phyloP scores from a whole-genome alignment of 1,140 invertebrate genomes.

The Lasioglossum baleicum region DNA sequence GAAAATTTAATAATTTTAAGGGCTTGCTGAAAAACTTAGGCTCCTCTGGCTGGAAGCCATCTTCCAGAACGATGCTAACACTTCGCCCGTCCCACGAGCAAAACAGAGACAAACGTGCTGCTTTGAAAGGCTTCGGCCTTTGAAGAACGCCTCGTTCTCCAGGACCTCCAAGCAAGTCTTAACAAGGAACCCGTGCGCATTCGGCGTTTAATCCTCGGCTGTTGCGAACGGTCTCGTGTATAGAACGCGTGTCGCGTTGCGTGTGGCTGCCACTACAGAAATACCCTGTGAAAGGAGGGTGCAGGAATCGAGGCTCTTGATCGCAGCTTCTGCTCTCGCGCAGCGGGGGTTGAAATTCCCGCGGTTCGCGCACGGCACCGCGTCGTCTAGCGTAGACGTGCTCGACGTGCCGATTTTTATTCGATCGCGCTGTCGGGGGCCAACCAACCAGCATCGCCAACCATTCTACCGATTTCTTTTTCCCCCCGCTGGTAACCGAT shows the following conservation, averaged over 20 bases:
- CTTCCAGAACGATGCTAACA: too few species aligned
- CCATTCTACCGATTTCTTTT: conserved; percentile 56
- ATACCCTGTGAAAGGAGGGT: conserved; percentile 48
- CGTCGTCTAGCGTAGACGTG: conserved; percentile 35
- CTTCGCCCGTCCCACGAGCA: too few species aligned
- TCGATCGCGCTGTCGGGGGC: conserved; percentile 71
- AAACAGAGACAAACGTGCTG: too few species aligned
- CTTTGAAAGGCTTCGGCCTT: too few species aligned
- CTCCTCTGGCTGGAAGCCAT: too few species aligned
- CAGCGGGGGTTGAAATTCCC: conserved; percentile 66
- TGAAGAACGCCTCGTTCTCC: too few species aligned
- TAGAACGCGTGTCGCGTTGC: conserved; percentile 64
- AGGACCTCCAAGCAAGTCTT: conserved; percentile 32
- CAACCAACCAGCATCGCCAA: conserved; percentile 25
- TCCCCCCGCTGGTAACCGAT: conserved; percentile 37
- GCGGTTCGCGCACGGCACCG: conserved; percentile 38
- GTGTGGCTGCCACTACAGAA: conserved; percentile 61
- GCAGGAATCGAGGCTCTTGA: conserved; percentile 7
- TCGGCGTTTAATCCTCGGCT: neutral
- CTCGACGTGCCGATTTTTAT: conserved; percentile 60
- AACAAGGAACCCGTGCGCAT: conserved; percentile 10
- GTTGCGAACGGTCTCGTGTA: conserved; percentile 33
- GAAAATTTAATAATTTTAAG: too few species aligned
- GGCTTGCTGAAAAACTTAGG: too few species aligned
- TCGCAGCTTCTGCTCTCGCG: conserved; percentile 20